phyloP scores from a whole-genome alignment of 53 echinoderm and acorn worm genomes.

The Temnopleurus reevesii region DNA sequence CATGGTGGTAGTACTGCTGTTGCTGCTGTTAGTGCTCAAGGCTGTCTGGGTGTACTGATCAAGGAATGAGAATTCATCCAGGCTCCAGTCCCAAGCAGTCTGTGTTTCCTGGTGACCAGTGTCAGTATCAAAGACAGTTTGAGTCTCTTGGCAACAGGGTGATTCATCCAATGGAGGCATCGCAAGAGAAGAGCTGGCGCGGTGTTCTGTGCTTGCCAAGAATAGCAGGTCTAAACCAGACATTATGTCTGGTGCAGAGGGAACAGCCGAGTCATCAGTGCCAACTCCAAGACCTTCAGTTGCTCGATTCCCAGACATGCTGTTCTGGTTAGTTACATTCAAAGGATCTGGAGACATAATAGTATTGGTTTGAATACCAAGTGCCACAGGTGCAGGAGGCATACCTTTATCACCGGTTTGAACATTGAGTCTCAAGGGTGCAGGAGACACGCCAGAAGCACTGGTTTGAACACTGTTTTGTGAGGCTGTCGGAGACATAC shows the following conservation, averaged over 20 bases:
- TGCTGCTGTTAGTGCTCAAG: slow-evolving; percentile 26
- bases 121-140: slow-evolving; percentile 57
- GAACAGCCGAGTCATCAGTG: not conserved
- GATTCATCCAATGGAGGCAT: slow-evolving; percentile 47
- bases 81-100: slow-evolving; percentile 63
- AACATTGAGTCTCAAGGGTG: not conserved
- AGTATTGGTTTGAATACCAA: not conserved
- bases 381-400: not conserved
- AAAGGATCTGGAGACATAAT: not conserved
- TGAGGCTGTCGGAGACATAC: not conserved
- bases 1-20: not conserved
- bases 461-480: not conserved
- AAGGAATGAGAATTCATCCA: slow-evolving; percentile 75
- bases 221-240: slow-evolving; percentile 45
- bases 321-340: not conserved
- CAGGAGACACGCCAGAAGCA: not conserved
- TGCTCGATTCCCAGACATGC: not conserved
- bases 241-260: slow-evolving; percentile 16
- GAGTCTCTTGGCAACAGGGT: slow-evolving; percentile 74
- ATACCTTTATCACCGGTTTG: not conserved
- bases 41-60: slow-evolving; percentile 92
- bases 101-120: slow-evolving; percentile 84
- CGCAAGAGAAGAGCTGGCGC: not conserved
- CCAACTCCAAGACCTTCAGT: not conserved
- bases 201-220: slow-evolving; percentile 48